Evolutionary conservation across 1,140 invertebrate species (phyloP).

Genomic region (Leptinotarsa texana): DNA sequence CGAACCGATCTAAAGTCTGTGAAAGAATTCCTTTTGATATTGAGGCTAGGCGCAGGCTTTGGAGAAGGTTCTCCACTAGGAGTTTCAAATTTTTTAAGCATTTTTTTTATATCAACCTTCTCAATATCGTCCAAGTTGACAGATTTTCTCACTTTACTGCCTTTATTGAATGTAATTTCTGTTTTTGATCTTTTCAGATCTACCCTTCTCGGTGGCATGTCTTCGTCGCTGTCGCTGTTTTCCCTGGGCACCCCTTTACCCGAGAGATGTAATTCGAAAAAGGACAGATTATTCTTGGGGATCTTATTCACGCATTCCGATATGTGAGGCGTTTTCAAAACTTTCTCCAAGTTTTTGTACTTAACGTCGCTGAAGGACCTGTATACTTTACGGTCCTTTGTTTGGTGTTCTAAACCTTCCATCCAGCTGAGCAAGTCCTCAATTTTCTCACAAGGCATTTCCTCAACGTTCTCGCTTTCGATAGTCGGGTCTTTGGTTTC

Average conservation of each 20-base stretch:
- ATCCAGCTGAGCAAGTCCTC: slow-evolving; percentile 53
- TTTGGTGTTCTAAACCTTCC: slow-evolving; percentile 52
- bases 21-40: slow-evolving; percentile 16
- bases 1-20: slow-evolving; percentile 24
- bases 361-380: slow-evolving; percentile 50
- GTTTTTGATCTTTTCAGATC: slow-evolving; percentile 51
- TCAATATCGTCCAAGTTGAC: slow-evolving; percentile 52
- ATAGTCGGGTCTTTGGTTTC: slow-evolving; percentile 42
- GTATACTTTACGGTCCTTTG: slow-evolving; percentile 45
- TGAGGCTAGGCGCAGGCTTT: slow-evolving; percentile 7
- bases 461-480: slow-evolving; percentile 34
- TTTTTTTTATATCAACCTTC: slow-evolving; percentile 52
- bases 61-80: slow-evolving; percentile 29
- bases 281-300: slow-evolving; percentile 50
- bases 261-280: slow-evolving; percentile 50
- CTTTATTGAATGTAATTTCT: slow-evolving; percentile 44
- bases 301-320: slow-evolving; percentile 47
- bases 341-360: slow-evolving; percentile 52
- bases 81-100: slow-evolving; percentile 51
- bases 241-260: slow-evolving; percentile 44
- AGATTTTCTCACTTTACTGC: slow-evolving; percentile 43
- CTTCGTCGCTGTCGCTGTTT: slow-evolving; percentile 32
- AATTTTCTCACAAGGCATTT: slow-evolving; percentile 50
- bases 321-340: slow-evolving; percentile 45
- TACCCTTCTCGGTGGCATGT: slow-evolving; percentile 22